Conservation (phyloP, 2,113 vertebrate species). For the Lanius ludovicianus region DNA sequence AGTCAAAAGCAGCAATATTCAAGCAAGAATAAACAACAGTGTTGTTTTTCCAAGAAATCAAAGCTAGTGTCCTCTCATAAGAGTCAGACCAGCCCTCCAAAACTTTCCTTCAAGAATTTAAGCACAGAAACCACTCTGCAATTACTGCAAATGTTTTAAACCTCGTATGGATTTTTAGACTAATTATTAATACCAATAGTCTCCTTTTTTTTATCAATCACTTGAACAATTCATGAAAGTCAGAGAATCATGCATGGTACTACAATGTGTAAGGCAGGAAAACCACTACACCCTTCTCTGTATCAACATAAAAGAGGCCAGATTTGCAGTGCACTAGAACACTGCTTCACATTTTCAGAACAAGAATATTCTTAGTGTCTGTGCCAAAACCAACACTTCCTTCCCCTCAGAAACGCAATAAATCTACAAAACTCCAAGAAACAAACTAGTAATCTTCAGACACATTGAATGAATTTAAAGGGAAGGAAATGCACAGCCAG, state of each 20-base stretch:
- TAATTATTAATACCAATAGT: background rate
- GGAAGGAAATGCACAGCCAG: slow-evolving; percentile 1
- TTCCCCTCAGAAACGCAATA: slow-evolving; percentile 28
- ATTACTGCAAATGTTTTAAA: background rate
- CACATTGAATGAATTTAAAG: slow-evolving; percentile 52
- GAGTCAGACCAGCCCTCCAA: background rate
- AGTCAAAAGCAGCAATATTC: background rate
- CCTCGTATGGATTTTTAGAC: rapidly evolving
- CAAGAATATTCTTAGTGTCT: slow-evolving; percentile 10
- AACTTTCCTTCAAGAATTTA: background rate
- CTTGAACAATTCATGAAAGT: background rate
- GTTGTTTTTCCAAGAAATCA: background rate
- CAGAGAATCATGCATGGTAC: background rate
- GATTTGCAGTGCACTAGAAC: background rate
- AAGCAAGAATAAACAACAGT: background rate
- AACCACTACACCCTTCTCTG: background rate
- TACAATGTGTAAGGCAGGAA: background rate
- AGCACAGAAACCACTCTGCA: background rate
- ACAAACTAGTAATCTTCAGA: slow-evolving; percentile 28
- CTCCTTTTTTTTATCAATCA: background rate
- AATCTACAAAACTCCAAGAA: slow-evolving; percentile 43
- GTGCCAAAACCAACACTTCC: slow-evolving; percentile 57
- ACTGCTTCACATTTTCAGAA: slow-evolving; percentile 28
- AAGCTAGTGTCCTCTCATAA: background rate
- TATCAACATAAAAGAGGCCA: background rate